Conservation (phyloP, 2,113 vertebrate genomes). For the Hylia prasina region DNA sequence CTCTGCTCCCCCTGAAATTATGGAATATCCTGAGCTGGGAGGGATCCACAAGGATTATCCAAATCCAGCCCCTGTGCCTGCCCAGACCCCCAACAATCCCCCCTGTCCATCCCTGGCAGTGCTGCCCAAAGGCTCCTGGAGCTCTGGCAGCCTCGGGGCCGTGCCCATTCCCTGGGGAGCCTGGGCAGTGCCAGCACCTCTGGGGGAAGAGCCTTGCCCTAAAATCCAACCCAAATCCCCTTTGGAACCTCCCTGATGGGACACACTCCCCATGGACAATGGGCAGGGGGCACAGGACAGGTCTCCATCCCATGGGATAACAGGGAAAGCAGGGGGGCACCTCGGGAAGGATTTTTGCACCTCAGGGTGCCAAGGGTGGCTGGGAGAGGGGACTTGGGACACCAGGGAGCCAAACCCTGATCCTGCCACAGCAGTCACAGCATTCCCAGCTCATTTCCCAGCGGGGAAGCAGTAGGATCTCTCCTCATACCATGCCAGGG, state of each 20-base stretch:
- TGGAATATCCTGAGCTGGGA: neutral
- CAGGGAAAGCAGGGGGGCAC: neutral
- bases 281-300: neutral
- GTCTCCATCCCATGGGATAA: neutral
- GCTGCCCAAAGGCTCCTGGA: neutral
- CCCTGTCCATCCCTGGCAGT: neutral
- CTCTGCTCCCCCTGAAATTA: neutral
- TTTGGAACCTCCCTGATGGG: neutral
- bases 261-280: accelerated
- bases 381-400: neutral
- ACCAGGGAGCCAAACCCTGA: neutral
- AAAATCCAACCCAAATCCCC: accelerated
- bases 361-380: neutral
- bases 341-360: neutral
- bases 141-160: neutral
- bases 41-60: neutral
- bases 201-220: neutral
- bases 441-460: neutral
- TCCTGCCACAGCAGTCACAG: accelerated
- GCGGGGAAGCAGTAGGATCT: too few species aligned
- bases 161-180: neutral
- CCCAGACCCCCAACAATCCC: neutral
- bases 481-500: too few species aligned
- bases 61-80: accelerated
- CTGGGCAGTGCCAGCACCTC: neutral